These are phyloP conservation scores for Muscicapa comitata DNA, from an alignment of 2,797 vertebrate species.

Conservation along the genomic window DNA sequence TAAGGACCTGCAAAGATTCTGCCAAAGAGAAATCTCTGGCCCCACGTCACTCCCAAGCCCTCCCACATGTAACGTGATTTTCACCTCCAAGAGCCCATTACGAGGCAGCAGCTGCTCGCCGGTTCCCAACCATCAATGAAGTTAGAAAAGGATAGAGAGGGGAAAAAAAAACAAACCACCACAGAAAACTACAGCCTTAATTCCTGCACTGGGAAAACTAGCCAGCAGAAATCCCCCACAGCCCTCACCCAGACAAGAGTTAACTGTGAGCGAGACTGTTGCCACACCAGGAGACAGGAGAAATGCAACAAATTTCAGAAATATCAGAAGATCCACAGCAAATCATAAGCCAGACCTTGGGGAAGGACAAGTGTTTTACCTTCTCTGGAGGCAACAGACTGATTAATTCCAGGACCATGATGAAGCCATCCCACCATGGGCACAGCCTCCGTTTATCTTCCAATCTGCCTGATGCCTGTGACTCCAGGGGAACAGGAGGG, in stretches of 20 bases:
- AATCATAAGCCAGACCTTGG: slow-evolving; percentile 58
- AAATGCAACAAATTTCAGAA: slow-evolving; percentile 48
- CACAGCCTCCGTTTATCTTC: slow-evolving; percentile 34
- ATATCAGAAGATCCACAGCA: slow-evolving; percentile 32
- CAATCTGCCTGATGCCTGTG: not conserved
- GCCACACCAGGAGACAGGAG: slow-evolving; percentile 8
- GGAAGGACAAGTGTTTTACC: slow-evolving; percentile 47
- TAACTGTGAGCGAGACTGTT: not conserved
- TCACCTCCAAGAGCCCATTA: slow-evolving; percentile 10
- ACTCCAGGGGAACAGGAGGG: not conserved
- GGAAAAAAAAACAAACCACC: fast-evolving
- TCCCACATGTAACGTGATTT: not conserved
- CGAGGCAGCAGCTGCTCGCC: not conserved
- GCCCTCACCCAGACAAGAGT: slow-evolving; percentile 24
- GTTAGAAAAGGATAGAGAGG: not conserved
- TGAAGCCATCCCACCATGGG: slow-evolving; percentile 44
- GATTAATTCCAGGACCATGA: slow-evolving; percentile 29
- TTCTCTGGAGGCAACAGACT: not conserved
- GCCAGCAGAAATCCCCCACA: not conserved
- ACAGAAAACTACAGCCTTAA: not conserved
- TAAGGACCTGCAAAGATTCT: not conserved
- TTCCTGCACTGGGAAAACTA: not conserved
- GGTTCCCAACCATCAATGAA: not conserved
- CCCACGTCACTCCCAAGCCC: not conserved
- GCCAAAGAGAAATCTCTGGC: not conserved